These are phyloP conservation scores for Alloplasta piceator DNA, from an alignment of 2,888 invertebrate species.

Conservation along the genomic window DNA sequence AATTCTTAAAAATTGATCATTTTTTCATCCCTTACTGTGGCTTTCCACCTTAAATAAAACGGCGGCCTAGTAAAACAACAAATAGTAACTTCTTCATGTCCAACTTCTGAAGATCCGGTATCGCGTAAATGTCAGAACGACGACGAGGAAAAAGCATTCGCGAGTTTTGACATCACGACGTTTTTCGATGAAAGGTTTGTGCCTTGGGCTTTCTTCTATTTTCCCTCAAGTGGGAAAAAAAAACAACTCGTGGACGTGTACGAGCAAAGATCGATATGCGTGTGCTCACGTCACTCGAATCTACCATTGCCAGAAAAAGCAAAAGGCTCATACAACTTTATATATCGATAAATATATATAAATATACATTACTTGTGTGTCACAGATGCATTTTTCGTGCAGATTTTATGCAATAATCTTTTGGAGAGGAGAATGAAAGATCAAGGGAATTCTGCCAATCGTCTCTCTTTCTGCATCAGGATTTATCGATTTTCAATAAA, in stretches of 20 bases:
- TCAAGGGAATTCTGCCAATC: no score
- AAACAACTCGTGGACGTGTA: no score
- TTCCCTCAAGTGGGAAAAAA: no score
- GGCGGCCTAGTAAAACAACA: no score
- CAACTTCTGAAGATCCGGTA: no score
- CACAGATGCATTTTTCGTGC: constrained; percentile 55
- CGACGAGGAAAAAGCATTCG: not conserved
- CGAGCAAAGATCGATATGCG: not conserved
- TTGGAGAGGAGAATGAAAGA: not conserved
- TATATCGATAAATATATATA: not conserved
- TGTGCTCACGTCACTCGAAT: constrained; percentile 25
- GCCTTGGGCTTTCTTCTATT: constrained; percentile 27
- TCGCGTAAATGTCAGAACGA: constrained; percentile 19
- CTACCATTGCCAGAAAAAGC: not conserved
- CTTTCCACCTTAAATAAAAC: no score
- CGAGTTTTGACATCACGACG: constrained; percentile 21
- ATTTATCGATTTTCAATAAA: no score
- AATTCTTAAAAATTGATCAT: no score
- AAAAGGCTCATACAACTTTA: not conserved
- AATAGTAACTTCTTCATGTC: no score
- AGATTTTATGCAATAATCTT: constrained; percentile 69
- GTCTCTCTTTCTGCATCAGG: no score
- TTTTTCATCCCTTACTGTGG: no score
- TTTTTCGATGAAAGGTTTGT: constrained; percentile 31
- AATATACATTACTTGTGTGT: constrained; percentile 10